These are phyloP conservation scores for Strix uralensis DNA, from an alignment of 2,113 vertebrate species.

Conservation along the genomic window DNA sequence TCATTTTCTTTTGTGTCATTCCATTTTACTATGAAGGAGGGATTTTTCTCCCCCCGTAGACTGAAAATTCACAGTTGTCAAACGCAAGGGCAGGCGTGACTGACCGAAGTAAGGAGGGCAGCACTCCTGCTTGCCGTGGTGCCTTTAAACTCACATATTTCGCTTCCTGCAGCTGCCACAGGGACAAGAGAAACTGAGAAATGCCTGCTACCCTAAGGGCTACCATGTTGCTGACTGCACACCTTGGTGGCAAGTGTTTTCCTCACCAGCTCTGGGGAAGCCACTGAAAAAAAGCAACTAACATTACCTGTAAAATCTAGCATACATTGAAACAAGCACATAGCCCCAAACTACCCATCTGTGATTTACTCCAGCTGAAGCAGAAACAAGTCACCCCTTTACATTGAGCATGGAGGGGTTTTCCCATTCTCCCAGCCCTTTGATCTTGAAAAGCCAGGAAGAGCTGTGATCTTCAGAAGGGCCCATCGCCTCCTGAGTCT, in stretches of 20 bases:
- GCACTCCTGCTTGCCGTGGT: fast-evolving
- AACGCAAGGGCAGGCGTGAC: fast-evolving
- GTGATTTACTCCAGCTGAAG: background rate
- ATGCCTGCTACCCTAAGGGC: background rate
- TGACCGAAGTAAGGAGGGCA: background rate
- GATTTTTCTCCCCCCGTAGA: fast-evolving
- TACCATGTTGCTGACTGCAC: background rate
- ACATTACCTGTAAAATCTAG: background rate
- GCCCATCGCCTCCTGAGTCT: background rate
- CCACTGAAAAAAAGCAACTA: background rate
- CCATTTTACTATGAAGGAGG: background rate
- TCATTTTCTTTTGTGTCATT: background rate
- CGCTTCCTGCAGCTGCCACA: fast-evolving
- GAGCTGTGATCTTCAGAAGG: background rate
- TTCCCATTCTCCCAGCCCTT: background rate
- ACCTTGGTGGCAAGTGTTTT: background rate
- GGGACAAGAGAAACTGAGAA: background rate
- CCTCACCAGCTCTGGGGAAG: background rate
- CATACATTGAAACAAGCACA: background rate
- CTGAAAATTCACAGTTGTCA: background rate
- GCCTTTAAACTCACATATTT: background rate
- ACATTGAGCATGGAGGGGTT: background rate
- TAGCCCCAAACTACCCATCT: background rate
- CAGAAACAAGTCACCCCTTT: background rate
- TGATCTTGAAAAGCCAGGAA: background rate